These are phyloP conservation scores for Pseudomyrmex flavicornis DNA, from an alignment of 1,140 invertebrate species.

Conservation along the genomic window DNA sequence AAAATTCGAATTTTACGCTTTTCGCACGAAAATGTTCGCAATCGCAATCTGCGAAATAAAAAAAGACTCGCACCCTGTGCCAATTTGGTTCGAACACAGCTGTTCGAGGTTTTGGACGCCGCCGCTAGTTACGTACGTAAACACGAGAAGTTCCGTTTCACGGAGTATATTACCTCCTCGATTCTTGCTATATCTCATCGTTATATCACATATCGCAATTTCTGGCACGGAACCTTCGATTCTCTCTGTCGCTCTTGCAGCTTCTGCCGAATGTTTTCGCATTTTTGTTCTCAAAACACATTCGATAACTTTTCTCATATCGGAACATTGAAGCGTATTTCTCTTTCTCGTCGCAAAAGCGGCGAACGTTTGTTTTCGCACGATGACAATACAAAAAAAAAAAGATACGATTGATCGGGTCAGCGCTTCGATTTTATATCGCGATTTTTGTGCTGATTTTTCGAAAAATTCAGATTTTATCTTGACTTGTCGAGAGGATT, in stretches of 20 bases:
- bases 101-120: constrained; percentile 2
- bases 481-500: not conserved
- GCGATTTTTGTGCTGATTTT: too few relatives aligned
- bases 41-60: constrained; percentile 14
- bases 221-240: constrained; percentile 52
- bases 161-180: not conserved
- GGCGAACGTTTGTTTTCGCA: too few relatives aligned
- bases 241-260: not conserved
- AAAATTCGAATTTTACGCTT: too few relatives aligned
- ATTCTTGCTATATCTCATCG: constrained; percentile 26
- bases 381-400: too few relatives aligned
- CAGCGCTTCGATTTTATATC: too few relatives aligned
- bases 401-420: too few relatives aligned
- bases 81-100: constrained; percentile 7
- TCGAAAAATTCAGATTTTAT: not conserved
- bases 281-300: not conserved
- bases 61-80: not conserved
- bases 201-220: constrained; percentile 61
- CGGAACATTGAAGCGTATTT: not conserved
- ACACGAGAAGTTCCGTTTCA: constrained; percentile 38
- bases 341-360: too few relatives aligned
- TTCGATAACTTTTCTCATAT: constrained; percentile 3
- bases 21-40: not conserved
- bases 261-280: not conserved
- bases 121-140: constrained; percentile 1